Percentiles rank a stretch among this genome's conserved stretches.
These are phyloP conservation scores for Leucosticte australis DNA, from an alignment of 2,113 vertebrate species.

Conservation along the genomic window DNA sequence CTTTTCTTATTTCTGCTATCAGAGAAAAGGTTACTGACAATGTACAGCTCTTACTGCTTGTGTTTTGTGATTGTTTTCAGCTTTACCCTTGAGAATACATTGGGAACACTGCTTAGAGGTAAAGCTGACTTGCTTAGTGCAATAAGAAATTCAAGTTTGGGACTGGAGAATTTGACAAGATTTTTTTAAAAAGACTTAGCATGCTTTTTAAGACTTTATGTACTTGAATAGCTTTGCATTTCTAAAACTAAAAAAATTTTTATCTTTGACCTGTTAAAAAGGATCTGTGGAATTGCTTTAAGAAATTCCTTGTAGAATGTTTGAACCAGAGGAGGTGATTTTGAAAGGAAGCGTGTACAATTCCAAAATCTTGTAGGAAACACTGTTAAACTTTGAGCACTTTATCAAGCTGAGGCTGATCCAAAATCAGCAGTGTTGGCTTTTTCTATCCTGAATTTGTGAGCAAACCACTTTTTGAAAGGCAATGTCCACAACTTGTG, in stretches of 20 bases:
- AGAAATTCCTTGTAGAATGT: background rate
- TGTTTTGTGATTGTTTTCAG: background rate
- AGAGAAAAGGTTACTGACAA: background rate
- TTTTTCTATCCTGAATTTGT: background rate
- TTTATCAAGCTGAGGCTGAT: background rate
- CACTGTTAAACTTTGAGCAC: too few species aligned
- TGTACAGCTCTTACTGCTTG: background rate
- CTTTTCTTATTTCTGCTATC: background rate
- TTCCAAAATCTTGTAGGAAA: background rate
- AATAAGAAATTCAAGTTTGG: background rate
- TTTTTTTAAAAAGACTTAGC: background rate
- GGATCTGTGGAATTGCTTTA: background rate
- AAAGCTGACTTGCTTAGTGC: background rate
- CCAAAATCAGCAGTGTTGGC: background rate
- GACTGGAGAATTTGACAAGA: background rate
- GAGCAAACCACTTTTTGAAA: background rate
- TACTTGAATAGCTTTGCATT: background rate
- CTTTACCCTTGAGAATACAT: background rate
- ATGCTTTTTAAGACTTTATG: too few species aligned
- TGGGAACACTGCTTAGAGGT: background rate
- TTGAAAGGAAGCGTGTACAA: background rate
- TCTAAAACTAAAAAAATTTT: background rate
- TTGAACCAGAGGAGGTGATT: background rate
- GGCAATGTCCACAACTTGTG: background rate
- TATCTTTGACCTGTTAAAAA: background rate